Base-by-base conservation (phyloP, 2,113 vertebrate species). In the Ochotona princeps region DNA sequence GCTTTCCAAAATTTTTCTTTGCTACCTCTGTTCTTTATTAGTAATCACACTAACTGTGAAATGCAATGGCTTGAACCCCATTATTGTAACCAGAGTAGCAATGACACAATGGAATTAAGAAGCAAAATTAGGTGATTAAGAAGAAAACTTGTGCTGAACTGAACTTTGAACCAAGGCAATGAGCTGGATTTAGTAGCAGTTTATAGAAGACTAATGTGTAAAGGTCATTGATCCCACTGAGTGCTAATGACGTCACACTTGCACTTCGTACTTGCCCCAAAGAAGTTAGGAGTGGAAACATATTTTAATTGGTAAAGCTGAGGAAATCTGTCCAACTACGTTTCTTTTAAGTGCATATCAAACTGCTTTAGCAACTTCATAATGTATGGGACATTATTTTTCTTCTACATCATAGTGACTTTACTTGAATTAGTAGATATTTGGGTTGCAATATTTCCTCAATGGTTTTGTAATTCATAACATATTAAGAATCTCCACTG, bases 131-230 rank as follows among this genome's bases (percentile, higher is more conserved):
- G 94, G 54, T 51, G 92, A 96, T 92, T 91, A 79, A 87, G 65
- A 93, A 86, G 30, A 65, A 92, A 88, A 32, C 1, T 11, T 87
- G 47, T 72, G 63, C n/a, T 70, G 72, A 83, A 7, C 35, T 3
- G 69, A 96, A 94, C 49, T 95, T 97, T 95, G 79, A 95, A 93
- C 38, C 76, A 66, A 7, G 63, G 35, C 7, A n/a, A 92, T 5
- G 44, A 94, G 85, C 81, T 87, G 70, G 69, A 54, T 4, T 0
- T n/a, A 80, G 0, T 61, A 96, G 14, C 5, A 73, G 51, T 61
- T 67, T 89, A 12, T 65, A 38, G 30, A 94, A 69, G 30, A 61
- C 8, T 54, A 63, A 57, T 5, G 15, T 61, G 86, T 57, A 21
- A 82, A 88, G 32, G 38, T 69, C 87, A 91, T 67, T 8, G 32